Base-by-base conservation (phyloP, 2,888 invertebrate species). In the Tachina lurida region DNA sequence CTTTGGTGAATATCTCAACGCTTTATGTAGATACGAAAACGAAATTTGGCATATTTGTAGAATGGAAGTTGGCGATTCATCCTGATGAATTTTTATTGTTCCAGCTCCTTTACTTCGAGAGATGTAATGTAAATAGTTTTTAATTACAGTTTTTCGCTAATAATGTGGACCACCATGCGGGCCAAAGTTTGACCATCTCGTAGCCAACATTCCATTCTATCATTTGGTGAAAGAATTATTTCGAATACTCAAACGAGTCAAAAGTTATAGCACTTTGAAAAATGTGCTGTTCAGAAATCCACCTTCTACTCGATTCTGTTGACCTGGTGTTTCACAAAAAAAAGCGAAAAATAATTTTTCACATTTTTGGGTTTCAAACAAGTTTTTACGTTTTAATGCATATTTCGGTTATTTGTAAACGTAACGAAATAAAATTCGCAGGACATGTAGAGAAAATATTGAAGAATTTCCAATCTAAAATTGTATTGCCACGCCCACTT, bases 261-360 rank as follows among this genome's bases (percentile, higher is more conserved):
- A 2, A 10, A 56, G 54, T 56, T 56, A 56, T 12, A 19, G n/a
- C 10, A 1, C 3, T 19, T 19, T 22, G 1, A 22, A 56, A 5
- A 56, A 13, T 10, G 17, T 8, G 31, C 31, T 31, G 31, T 31
- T 31, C 31, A 31, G 10, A 58, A 58, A 58, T 31, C 15, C 39
- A 58, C 58, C 10, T 60, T 8, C 58, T 54, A 17, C 17, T 10
- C 17, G 3, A 2, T 54, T 54, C 54, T 60, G 58, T 60, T 60
- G 15, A 31, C 39, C 39, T 60, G 58, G 58, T 60, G 39, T 60
- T 60, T 60, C 15, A 60, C 58, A 39, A 60, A 60, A 56, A 19
- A 60, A 39, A 39, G 7, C 5, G 31, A 5, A 31, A 31, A 31
- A 7, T 7, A 31, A 31, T 31, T 31, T 31, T 31, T 31, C 31